Evolutionary conservation across 2,888 invertebrate species (phyloP), one percentile per base, ranked within the genome.

Genomic region (Eledona agricola): DNA sequence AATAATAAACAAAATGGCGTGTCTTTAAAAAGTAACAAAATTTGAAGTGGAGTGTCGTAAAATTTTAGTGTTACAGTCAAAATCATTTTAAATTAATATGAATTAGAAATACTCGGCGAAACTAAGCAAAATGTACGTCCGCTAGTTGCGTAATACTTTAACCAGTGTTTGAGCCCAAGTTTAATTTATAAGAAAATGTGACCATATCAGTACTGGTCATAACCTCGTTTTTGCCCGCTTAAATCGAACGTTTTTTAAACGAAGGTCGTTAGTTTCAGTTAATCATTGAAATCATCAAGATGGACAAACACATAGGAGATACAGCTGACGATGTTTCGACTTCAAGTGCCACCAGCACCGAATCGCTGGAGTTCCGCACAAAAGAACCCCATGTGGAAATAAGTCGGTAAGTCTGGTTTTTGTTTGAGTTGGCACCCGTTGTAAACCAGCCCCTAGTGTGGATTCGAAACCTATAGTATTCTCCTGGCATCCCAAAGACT

Each of bases 1-100:
- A 40, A 34, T 35, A 55, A 56, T 43, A 54, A 57, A 57, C 57
- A 57, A 57, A 57, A 54, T 57, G 57, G 53, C 57, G 53, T 38
- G 9, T 32, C 43, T 46, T 47, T 55, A 42, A 57, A 57, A 59
- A 55, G 42, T 51, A 40, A 13, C 43, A 57, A 59, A 57, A 46
- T 59, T 59, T 42, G 50, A 59, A 59, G 52, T 58, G 31, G 20
- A 31, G 54, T 50, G 49, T 45, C 23, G 9, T 12, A 53, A 60
- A 58, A 51, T 56, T 56, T 51, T 34, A 26, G 40, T 55, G 40
- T 46, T 17, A 34, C 17, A 35, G 7, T 25, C 32, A 45, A 32
- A 40, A 26, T 28, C 19, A 16, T 15, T 19, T 23, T 12, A 29
- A 42, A 29, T 29, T 42, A 42, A 19, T 29, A 42, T 42, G 42